These are phyloP conservation scores for Acrobasis suavella DNA, from an alignment of 2,888 invertebrate species.

Conservation along the genomic window DNA sequence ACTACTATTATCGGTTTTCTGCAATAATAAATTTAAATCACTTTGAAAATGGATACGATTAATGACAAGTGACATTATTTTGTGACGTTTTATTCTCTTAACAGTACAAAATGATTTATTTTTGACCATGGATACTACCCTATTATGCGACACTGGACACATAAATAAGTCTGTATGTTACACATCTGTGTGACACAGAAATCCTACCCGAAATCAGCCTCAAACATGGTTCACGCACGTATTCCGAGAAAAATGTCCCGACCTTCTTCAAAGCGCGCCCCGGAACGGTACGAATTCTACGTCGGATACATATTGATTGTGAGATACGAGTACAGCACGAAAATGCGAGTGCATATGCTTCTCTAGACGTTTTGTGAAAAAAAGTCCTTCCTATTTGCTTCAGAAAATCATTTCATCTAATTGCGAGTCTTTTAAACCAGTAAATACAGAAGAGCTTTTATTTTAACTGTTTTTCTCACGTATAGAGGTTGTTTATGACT, in stretches of 20 bases:
- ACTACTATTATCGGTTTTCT: too few species aligned
- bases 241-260: slow-evolving; percentile 40
- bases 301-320: slow-evolving; percentile 36
- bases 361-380: not conserved
- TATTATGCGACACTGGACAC: too few species aligned
- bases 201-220: slow-evolving; percentile 31
- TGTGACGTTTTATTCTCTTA: too few species aligned
- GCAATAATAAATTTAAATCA: too few species aligned
- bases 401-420: not conserved
- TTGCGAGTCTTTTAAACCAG: not conserved
- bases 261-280: slow-evolving; percentile 39
- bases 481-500: too few species aligned
- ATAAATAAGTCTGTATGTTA: not conserved
- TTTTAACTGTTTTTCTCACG: too few species aligned
- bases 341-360: not conserved
- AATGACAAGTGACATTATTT: too few species aligned
- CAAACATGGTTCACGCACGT: slow-evolving; percentile 38
- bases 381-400: not conserved
- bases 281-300: slow-evolving; percentile 20
- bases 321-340: slow-evolving; percentile 22
- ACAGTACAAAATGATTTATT: too few species aligned
- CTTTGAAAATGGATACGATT: too few species aligned
- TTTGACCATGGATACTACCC: too few species aligned
- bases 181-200: slow-evolving; percentile 23
- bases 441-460: too few species aligned